These are phyloP conservation scores for Lamprologus sp. DNA, from an alignment of 2,113 vertebrate genomes.

Conservation along the genomic window DNA sequence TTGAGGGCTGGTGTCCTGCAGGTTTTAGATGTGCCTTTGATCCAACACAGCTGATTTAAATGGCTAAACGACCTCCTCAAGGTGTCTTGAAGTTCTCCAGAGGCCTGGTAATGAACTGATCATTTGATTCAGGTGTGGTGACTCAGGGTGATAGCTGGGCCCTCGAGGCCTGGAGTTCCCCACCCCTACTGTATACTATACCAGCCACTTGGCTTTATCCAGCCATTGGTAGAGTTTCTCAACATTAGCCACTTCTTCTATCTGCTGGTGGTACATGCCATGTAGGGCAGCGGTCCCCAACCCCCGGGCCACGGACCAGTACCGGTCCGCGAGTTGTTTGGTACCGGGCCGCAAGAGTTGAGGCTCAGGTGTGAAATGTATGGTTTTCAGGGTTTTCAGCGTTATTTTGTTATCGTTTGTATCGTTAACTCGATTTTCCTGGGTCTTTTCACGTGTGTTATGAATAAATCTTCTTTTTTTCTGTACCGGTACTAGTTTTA, in stretches of 20 bases:
- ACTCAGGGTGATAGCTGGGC: neutral
- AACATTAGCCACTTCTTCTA: neutral
- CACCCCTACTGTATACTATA: neutral
- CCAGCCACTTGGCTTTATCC: neutral
- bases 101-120: neutral
- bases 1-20: neutral
- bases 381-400: too few species aligned
- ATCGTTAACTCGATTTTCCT: rapidly evolving
- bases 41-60: neutral
- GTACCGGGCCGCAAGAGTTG: rapidly evolving
- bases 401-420: rapidly evolving
- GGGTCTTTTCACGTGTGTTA: too few species aligned
- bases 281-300: neutral
- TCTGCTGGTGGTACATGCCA: neutral
- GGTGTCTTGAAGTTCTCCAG: neutral
- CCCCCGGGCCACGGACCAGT: rapidly evolving
- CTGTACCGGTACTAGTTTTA: too few species aligned
- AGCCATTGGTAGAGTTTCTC: neutral
- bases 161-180: neutral
- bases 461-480: too few species aligned
- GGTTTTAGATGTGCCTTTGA: neutral
- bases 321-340: rapidly evolving
- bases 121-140: neutral
- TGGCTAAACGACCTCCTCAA: neutral
- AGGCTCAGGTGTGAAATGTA: too few species aligned